A percentile compares a stretch with the other conserved stretches of the same genome.
Evolutionary conservation across 53 echinoderm and acorn worm genomes (phyloP).

Genomic region (Echinarachnius parma): DNA sequence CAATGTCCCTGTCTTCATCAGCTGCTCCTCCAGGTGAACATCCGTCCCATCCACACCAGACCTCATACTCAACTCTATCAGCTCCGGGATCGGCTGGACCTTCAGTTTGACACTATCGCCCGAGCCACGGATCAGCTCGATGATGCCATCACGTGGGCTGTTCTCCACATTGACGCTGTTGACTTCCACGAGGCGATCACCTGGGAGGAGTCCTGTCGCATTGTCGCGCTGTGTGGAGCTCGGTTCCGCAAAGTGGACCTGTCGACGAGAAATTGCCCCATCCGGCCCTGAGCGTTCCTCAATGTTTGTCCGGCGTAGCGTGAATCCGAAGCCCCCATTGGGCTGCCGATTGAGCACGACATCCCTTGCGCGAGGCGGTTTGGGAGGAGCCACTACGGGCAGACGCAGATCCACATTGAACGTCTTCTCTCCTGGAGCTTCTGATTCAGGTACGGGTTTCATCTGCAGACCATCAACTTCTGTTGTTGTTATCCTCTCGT

Average conservation of each 20-base stretch:
- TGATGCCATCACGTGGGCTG: slow-evolving; percentile 78
- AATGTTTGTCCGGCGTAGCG: slow-evolving; percentile 80
- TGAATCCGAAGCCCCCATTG: slow-evolving; percentile 91
- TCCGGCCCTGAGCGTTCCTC: slow-evolving; percentile 67
- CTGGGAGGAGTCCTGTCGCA: slow-evolving; percentile 83
- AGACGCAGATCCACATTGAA: slow-evolving; percentile 71
- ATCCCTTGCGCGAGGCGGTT: slow-evolving; percentile 81
- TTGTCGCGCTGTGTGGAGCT: slow-evolving; percentile 82
- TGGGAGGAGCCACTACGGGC: slow-evolving; percentile 75
- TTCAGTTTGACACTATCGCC: slow-evolving; percentile 77
- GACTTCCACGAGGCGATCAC: slow-evolving; percentile 93
- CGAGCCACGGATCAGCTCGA: slow-evolving; percentile 81
- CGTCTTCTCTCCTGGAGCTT: slow-evolving; percentile 62
- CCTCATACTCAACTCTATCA: slow-evolving; percentile 88
- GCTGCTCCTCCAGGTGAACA: slow-evolving; percentile 75
- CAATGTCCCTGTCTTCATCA: slow-evolving; percentile 81
- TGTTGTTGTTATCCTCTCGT: slow-evolving; percentile 66
- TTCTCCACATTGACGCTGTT: slow-evolving; percentile 81
- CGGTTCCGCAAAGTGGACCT: slow-evolving; percentile 96
- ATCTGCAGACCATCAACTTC: slow-evolving; percentile 22
- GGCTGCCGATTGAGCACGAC: slow-evolving; percentile 78
- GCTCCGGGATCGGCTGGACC: slow-evolving; percentile 94
- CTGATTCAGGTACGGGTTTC: slow-evolving; percentile 31
- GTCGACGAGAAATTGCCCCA: slow-evolving; percentile 56
- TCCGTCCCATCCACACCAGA: slow-evolving; percentile 85